These are phyloP conservation scores for Papilio protenor DNA, from an alignment of 2,888 invertebrate species.

Conservation along the genomic window DNA sequence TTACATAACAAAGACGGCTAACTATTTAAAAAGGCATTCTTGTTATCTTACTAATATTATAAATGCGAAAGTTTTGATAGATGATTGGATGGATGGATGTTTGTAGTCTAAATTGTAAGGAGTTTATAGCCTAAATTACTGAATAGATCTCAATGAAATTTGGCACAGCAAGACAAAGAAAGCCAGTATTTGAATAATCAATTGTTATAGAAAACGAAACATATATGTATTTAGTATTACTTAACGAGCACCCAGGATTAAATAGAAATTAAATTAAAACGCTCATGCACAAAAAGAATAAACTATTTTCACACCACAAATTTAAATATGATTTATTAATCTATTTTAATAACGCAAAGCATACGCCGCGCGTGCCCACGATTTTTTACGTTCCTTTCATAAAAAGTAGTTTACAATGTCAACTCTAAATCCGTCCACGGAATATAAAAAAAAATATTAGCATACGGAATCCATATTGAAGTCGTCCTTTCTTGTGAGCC, in stretches of 20 bases:
- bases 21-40: too few relatives aligned
- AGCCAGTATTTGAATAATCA: too few relatives aligned
- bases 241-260: background rate
- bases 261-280: background rate
- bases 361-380: slow-evolving; percentile 71
- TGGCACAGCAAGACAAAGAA: too few relatives aligned
- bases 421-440: slow-evolving; percentile 51
- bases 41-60: too few relatives aligned
- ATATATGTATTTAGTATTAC: background rate
- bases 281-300: slow-evolving; percentile 5
- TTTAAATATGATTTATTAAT: slow-evolving; percentile 47
- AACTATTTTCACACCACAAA: slow-evolving; percentile 45
- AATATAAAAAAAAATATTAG: slow-evolving; percentile 68
- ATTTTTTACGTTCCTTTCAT: slow-evolving; percentile 61
- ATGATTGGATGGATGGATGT: too few relatives aligned
- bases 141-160: too few relatives aligned
- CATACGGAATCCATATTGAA: slow-evolving; percentile 71
- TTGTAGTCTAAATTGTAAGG: too few relatives aligned
- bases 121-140: too few relatives aligned
- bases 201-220: too few relatives aligned
- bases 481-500: slow-evolving; percentile 52
- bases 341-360: slow-evolving; percentile 37
- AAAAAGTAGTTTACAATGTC: slow-evolving; percentile 66
- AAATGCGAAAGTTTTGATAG: too few relatives aligned
- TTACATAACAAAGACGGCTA: too few relatives aligned